Conservation (phyloP, 2,888 invertebrate species). For the Emesis furor region DNA sequence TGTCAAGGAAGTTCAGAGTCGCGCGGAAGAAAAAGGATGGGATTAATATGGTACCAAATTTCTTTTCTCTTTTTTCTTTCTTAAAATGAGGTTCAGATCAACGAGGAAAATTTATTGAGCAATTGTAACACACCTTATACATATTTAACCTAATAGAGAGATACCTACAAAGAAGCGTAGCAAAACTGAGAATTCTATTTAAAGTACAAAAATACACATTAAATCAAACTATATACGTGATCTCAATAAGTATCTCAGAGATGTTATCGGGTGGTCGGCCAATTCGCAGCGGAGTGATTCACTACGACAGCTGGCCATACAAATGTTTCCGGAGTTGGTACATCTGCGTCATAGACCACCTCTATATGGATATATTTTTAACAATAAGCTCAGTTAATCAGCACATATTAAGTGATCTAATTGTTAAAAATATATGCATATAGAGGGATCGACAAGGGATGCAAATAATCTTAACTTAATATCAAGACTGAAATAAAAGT, state of each 20-base stretch:
- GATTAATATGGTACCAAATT: too few relatives aligned
- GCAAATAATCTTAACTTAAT: too few relatives aligned
- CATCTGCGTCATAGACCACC: background rate
- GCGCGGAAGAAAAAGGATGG: too few relatives aligned
- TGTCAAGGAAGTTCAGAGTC: too few relatives aligned
- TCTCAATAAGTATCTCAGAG: slow-evolving; percentile 52
- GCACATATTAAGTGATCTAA: background rate
- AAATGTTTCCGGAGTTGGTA: slow-evolving; percentile 81
- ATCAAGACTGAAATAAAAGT: too few relatives aligned
- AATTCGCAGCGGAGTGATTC: slow-evolving; percentile 34
- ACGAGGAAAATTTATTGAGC: too few relatives aligned
- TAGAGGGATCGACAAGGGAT: background rate
- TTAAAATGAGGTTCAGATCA: too few relatives aligned
- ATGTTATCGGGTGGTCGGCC: slow-evolving; percentile 44
- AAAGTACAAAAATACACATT: slow-evolving; percentile 43
- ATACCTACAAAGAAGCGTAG: slow-evolving; percentile 29
- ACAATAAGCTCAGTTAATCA: background rate
- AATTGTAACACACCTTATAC: too few relatives aligned
- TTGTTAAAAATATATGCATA: background rate
- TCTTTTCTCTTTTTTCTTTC: too few relatives aligned
- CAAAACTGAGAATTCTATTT: slow-evolving; percentile 18
- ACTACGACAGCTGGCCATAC: slow-evolving; percentile 56
- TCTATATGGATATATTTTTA: background rate
- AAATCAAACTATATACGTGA: slow-evolving; percentile 64
- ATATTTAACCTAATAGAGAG: slow-evolving; percentile 73